Percentiles rank a stretch among this genome's conserved stretches.
phyloP scores from a whole-genome alignment of 1,140 invertebrate species.

The Mercenaria mercenaria region DNA sequence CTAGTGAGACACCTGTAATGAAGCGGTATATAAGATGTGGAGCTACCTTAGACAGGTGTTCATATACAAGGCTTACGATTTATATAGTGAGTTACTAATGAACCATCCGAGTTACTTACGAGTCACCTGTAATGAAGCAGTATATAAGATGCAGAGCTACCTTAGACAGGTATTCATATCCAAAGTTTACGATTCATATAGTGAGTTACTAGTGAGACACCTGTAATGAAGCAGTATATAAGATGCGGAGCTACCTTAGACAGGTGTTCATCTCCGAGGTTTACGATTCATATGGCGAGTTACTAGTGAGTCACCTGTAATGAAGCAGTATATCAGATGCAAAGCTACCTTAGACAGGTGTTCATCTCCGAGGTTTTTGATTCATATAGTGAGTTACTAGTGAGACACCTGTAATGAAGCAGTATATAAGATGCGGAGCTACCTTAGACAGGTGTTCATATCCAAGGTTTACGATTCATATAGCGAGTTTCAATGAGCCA shows the following conservation, averaged over 20 bases:
- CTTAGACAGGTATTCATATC: conserved; percentile 91
- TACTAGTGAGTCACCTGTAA: too few relatives aligned
- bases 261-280: conserved; percentile 93
- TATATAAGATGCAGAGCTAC: conserved; percentile 95
- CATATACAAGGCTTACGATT: conserved; percentile 94
- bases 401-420: conserved; percentile 96
- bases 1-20: conserved; percentile 95
- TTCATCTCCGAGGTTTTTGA: conserved; percentile 94
- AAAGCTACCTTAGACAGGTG: conserved; percentile 91
- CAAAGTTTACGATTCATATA: too few relatives aligned
- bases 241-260: conserved; percentile 91
- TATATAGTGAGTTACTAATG: too few relatives aligned
- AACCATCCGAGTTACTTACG: too few relatives aligned
- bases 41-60: conserved; percentile 90
- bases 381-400: too few relatives aligned
- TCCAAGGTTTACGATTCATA: conserved; percentile 93
- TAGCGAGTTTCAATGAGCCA: too few relatives aligned
- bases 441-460: conserved; percentile 92
- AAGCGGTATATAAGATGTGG: conserved; percentile 97
- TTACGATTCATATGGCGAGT: too few relatives aligned
- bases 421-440: conserved; percentile 95
- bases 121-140: conserved; percentile 96
- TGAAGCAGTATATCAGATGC: conserved; percentile 96
- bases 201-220: too few relatives aligned
- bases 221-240: conserved; percentile 98